phyloP scores from a whole-genome alignment of 1,140 invertebrate genomes.

The Calycopis cecrops region DNA sequence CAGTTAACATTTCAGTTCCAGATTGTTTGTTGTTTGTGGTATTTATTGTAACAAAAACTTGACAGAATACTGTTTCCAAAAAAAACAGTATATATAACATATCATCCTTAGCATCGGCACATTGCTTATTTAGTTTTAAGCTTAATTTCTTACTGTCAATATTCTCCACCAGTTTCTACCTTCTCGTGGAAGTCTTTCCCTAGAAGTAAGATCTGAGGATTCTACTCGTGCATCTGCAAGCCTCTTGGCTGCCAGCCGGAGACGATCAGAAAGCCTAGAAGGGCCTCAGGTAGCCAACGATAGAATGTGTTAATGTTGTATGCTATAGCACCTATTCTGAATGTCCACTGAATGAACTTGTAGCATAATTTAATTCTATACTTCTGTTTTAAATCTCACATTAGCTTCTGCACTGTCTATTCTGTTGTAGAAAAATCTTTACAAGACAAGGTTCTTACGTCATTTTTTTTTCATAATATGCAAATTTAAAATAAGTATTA shows the following conservation, averaged over 20 bases:
- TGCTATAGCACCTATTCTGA: conserved; percentile 5
- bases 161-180: conserved; percentile 62
- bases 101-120: too few relatives aligned
- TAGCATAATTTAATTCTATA: not conserved
- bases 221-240: conserved; percentile 58
- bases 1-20: too few relatives aligned
- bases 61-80: too few relatives aligned
- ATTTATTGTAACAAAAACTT: too few relatives aligned
- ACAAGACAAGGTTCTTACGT: not conserved
- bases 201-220: conserved; percentile 75
- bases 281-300: conserved; percentile 66
- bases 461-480: conserved; percentile 7
- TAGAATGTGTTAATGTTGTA: conserved; percentile 23
- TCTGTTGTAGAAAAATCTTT: conserved; percentile 4
- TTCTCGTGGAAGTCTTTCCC: conserved; percentile 77
- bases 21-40: too few relatives aligned
- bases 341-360: not conserved
- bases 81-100: too few relatives aligned
- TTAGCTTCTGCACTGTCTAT: conserved; percentile 4
- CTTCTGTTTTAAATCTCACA: not conserved
- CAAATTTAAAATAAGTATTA: not conserved
- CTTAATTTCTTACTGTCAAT: not conserved
- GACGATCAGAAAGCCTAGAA: conserved; percentile 78
- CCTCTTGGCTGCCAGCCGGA: conserved; percentile 65
- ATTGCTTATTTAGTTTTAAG: not conserved